A percentile compares a stretch with the other conserved stretches of the same genome.
Evolutionary conservation across 2,888 invertebrate genomes (phyloP).

Genomic region (Epistrophe grossulariae): DNA sequence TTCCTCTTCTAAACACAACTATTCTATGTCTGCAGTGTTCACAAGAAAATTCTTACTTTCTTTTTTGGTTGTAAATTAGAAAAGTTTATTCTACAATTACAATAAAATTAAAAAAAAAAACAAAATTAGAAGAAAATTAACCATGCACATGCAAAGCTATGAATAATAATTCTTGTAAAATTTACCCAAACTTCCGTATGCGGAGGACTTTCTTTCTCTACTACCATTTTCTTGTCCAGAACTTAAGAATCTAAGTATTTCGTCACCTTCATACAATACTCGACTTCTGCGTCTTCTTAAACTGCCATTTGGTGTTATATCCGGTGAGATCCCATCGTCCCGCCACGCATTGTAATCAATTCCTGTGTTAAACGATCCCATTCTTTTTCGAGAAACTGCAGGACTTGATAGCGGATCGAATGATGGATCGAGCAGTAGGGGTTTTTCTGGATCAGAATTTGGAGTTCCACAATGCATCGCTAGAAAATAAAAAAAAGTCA

Average conservation of each 20-base stretch:
- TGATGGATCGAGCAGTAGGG: constrained; percentile 90
- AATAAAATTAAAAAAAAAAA: not conserved
- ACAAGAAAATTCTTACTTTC: constrained; percentile 44
- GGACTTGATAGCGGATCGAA: constrained; percentile 91
- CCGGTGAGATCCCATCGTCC: constrained; percentile 84
- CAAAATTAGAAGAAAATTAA: not conserved
- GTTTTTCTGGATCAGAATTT: constrained; percentile 89
- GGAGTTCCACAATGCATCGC: constrained; percentile 89
- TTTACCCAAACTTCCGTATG: constrained; percentile 92
- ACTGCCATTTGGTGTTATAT: constrained; percentile 95
- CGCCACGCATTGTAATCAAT: constrained; percentile 80
- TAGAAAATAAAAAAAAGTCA: constrained; percentile 77
- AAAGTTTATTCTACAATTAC: constrained; percentile 27
- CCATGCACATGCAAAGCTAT: not conserved
- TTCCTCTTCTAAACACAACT: constrained; percentile 28
- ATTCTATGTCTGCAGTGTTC: constrained; percentile 27
- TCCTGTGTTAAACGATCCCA: constrained; percentile 88
- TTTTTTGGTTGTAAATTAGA: not conserved
- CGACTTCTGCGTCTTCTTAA: constrained; percentile 91
- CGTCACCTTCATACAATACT: constrained; percentile 92
- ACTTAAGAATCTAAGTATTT: constrained; percentile 93
- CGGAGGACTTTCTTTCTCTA: constrained; percentile 89
- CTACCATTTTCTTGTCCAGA: constrained; percentile 90
- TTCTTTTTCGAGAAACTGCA: constrained; percentile 87
- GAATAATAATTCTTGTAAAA: not conserved